These are phyloP conservation scores for Sapayoa aenigma DNA, from an alignment of 2,113 vertebrate species.

Conservation along the genomic window DNA sequence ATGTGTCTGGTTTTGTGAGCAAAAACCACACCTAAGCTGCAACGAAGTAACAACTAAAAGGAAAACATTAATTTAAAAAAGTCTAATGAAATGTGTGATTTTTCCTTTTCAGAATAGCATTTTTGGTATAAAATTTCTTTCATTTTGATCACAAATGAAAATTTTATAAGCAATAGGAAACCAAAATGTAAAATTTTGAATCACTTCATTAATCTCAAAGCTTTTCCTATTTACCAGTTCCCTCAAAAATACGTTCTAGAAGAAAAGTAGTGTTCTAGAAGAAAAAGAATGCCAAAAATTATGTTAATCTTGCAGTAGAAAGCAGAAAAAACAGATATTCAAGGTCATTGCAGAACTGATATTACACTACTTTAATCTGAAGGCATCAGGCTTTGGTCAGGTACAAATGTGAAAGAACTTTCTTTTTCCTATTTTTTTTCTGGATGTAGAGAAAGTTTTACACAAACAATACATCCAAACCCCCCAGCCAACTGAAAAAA, in stretches of 20 bases:
- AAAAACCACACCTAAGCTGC: neutral
- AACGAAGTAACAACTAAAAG: neutral
- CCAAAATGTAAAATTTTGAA: neutral
- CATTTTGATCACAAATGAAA: neutral
- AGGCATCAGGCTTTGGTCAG: neutral
- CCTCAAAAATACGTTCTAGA: neutral
- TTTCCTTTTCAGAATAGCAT: neutral
- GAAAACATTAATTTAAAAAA: neutral
- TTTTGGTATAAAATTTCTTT: neutral
- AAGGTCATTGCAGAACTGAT: neutral
- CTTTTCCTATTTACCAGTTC: neutral
- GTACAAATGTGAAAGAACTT: neutral
- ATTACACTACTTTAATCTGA: neutral
- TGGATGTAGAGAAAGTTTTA: neutral
- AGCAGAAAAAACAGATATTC: neutral
- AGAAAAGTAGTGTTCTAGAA: neutral
- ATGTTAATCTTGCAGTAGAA: neutral
- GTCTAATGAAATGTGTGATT: neutral
- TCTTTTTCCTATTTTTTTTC: neutral
- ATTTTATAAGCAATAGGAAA: neutral
- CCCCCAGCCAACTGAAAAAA: rapidly evolving
- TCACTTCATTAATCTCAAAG: neutral
- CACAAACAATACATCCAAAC: neutral
- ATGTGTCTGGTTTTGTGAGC: neutral
- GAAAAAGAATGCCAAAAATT: neutral